A percentile compares a stretch with the other conserved stretches of the same genome.
phyloP scores from a whole-genome alignment of 2,888 invertebrate species.

The Pseudoips prasinana region DNA sequence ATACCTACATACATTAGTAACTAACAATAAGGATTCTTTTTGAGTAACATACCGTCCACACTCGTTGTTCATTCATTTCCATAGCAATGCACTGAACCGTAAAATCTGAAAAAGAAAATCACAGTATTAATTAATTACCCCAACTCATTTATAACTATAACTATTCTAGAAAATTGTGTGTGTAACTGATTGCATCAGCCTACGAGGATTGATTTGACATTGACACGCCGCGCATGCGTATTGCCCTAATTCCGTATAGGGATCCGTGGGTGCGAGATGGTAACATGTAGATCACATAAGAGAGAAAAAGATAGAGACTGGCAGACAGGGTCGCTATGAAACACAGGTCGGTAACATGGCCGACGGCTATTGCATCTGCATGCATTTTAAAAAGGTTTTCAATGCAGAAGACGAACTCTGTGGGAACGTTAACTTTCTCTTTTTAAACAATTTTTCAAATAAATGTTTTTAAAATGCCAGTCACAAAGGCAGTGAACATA shows the following conservation, averaged over 20 bases:
- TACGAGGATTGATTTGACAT: conserved; percentile 81
- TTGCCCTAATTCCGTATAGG: conserved; percentile 69
- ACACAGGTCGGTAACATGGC: conserved; percentile 71
- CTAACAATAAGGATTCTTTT: too few species aligned
- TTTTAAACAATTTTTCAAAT: conserved; percentile 11
- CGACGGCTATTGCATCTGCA: conserved; percentile 70
- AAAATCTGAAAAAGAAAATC: conserved; percentile 49
- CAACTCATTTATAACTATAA: conserved; percentile 32
- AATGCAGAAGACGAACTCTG: conserved; percentile 39
- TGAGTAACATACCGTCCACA: conserved; percentile 39
- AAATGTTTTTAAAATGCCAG: too few species aligned
- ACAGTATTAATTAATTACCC: conserved; percentile 37
- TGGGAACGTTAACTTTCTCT: conserved; percentile 34
- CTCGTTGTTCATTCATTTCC: conserved; percentile 27
- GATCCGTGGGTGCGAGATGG: conserved; percentile 47
- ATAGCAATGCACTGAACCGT: conserved; percentile 35
- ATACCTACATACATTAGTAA: too few species aligned
- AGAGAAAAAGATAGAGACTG: conserved; percentile 45
- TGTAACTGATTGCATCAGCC: conserved; percentile 71
- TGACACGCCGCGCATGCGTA: conserved; percentile 78
- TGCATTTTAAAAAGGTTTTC: conserved; percentile 52
- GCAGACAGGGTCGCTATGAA: conserved; percentile 39
- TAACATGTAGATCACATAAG: conserved; percentile 32
- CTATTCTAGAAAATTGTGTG: conserved; percentile 42
- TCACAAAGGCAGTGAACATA: too few species aligned